Conservation (phyloP, 1,140 invertebrate species). For the Psix sp. region DNA sequence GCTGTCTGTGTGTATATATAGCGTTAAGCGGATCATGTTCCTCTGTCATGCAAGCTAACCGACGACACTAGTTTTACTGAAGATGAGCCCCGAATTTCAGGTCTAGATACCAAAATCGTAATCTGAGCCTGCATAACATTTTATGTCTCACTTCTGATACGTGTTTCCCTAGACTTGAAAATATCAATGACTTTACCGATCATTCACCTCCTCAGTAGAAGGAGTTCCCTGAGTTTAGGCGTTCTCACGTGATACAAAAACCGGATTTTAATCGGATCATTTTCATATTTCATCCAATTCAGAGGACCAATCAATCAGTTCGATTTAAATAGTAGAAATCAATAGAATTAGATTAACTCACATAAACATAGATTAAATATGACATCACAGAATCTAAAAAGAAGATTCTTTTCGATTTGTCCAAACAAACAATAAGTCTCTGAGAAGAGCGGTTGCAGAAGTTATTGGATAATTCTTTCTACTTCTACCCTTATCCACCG, state of each 20-base stretch:
- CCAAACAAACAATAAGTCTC: background rate
- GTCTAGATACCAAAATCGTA: conserved; percentile 38
- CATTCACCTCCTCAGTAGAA: background rate
- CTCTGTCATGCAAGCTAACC: conserved; percentile 46
- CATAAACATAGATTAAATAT: too few relatives aligned
- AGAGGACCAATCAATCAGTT: conserved; percentile 73
- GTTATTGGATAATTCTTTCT: conserved; percentile 3
- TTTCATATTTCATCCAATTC: conserved; percentile 39
- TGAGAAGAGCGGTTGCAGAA: background rate
- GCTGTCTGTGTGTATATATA: conserved; percentile 31
- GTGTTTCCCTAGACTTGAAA: conserved; percentile 3
- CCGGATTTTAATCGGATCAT: conserved; percentile 37
- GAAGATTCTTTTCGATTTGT: background rate
- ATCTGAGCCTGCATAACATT: conserved; percentile 12
- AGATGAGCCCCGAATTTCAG: conserved; percentile 45
- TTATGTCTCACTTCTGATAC: conserved; percentile 1
- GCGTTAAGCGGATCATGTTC: conserved; percentile 57
- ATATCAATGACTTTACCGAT: conserved; percentile 13
- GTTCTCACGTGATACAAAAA: conserved; percentile 27
- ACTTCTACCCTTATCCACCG: conserved; percentile 49
- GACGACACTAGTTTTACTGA: conserved; percentile 37
- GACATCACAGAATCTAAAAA: too few relatives aligned
- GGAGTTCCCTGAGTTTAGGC: background rate
- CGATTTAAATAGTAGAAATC: conserved; percentile 66
- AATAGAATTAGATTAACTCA: too few relatives aligned